Conservation (phyloP, 2,113 vertebrate genomes). For the Oophaga pumilio region DNA sequence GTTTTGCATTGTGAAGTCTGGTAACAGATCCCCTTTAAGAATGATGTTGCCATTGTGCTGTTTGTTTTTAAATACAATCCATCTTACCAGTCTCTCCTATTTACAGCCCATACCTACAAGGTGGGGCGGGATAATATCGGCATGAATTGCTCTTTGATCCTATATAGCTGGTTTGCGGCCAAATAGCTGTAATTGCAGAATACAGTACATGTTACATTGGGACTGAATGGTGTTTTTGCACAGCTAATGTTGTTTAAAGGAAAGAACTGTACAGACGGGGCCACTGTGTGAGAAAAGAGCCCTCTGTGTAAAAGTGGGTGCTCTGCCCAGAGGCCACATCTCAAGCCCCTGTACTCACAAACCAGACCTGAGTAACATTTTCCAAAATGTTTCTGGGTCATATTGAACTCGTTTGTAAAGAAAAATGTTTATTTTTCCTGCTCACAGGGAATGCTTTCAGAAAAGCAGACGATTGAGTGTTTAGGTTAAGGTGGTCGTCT, state of each 20-base stretch:
- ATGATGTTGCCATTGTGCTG: too few relatives aligned
- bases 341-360: conserved; percentile 50
- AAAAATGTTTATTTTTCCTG: conserved; percentile 61
- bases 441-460: conserved; percentile 53
- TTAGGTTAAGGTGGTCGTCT: conserved; percentile 46
- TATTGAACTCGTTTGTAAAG: conserved; percentile 58
- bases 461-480: conserved; percentile 29
- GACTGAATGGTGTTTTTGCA: conserved; percentile 65
- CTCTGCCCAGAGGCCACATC: conserved; percentile 60
- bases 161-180: conserved; percentile 63
- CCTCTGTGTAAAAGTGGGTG: conserved; percentile 62
- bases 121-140: not conserved
- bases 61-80: too few relatives aligned
- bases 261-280: conserved; percentile 62
- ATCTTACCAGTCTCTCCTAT: not conserved
- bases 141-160: conserved; percentile 56
- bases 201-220: conserved; percentile 58
- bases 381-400: conserved; percentile 50
- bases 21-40: too few relatives aligned
- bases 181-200: conserved; percentile 61
- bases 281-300: conserved; percentile 60
- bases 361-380: conserved; percentile 59
- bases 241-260: conserved; percentile 65
- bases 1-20: too few relatives aligned
- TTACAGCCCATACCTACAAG: not conserved